These are phyloP conservation scores for Idaea dimidiata DNA, from an alignment of 2,888 invertebrate genomes.

Conservation along the genomic window DNA sequence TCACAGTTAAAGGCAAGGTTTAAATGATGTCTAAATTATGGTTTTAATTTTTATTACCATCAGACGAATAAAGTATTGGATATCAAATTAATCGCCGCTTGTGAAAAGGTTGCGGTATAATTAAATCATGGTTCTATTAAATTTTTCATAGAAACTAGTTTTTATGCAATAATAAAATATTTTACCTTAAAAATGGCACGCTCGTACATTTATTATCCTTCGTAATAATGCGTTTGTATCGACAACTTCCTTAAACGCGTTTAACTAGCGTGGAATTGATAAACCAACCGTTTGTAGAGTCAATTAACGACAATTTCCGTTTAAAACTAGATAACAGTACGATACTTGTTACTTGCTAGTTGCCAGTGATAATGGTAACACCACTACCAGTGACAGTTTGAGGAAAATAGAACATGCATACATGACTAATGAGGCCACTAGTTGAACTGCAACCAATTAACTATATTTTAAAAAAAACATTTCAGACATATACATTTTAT, in stretches of 20 bases:
- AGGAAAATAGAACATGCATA: slow-evolving; percentile 14
- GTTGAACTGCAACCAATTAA: background rate
- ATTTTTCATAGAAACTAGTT: no score
- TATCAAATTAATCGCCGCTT: no score
- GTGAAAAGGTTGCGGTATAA: no score
- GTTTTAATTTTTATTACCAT: background rate
- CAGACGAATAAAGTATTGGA: no score
- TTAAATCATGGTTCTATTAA: no score
- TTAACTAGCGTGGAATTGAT: slow-evolving; percentile 24
- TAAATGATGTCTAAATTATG: background rate
- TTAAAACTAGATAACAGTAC: slow-evolving; percentile 19
- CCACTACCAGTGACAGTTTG: slow-evolving; percentile 16
- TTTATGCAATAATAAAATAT: no score
- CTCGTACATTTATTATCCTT: background rate
- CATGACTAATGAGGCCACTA: background rate
- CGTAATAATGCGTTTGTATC: background rate
- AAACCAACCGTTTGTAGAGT: slow-evolving; percentile 40
- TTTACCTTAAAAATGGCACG: no score
- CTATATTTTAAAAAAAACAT: background rate
- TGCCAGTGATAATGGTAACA: slow-evolving; percentile 20
- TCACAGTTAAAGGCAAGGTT: background rate
- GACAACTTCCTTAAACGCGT: background rate
- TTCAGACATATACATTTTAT: no score
- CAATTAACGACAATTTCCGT: slow-evolving; percentile 42
- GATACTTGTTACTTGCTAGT: slow-evolving; percentile 1